Percentiles rank a stretch among this genome's conserved stretches.
Evolutionary conservation across 2,113 vertebrate species (phyloP).

Genomic region (Erinaceus europaeus): DNA sequence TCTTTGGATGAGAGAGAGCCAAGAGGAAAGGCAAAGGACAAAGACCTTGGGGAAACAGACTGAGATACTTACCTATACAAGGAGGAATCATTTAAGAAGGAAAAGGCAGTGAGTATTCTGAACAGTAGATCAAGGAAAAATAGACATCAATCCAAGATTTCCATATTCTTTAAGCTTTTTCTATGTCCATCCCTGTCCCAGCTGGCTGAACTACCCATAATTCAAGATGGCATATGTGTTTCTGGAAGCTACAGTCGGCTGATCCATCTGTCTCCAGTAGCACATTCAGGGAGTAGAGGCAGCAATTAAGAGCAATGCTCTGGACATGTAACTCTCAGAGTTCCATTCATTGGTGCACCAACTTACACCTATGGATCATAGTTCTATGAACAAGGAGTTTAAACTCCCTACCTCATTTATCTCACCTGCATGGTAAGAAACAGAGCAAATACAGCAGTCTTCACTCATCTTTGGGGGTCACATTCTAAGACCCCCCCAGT

Average conservation of each 20-base stretch:
- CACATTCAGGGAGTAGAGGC: background rate
- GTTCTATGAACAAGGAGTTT: background rate
- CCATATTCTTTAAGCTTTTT: background rate
- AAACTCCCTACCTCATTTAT: background rate
- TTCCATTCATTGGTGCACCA: background rate
- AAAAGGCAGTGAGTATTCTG: background rate
- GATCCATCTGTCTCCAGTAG: no score
- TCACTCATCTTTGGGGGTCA: background rate
- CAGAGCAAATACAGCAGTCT: background rate
- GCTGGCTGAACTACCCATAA: background rate
- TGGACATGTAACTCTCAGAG: background rate
- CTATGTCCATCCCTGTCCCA: background rate
- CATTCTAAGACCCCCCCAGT: background rate
- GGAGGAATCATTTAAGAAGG: background rate
- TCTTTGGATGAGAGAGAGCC: background rate
- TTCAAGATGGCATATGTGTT: background rate
- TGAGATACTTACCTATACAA: background rate
- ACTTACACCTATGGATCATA: background rate
- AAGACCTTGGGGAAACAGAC: background rate
- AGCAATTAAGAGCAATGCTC: background rate
- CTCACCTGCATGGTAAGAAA: background rate
- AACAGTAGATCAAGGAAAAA: background rate
- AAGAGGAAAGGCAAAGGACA: background rate
- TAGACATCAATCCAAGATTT: background rate
- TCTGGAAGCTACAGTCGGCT: background rate